Conservation (phyloP, 2,888 invertebrate genomes). For the Agrypnus murinus region DNA sequence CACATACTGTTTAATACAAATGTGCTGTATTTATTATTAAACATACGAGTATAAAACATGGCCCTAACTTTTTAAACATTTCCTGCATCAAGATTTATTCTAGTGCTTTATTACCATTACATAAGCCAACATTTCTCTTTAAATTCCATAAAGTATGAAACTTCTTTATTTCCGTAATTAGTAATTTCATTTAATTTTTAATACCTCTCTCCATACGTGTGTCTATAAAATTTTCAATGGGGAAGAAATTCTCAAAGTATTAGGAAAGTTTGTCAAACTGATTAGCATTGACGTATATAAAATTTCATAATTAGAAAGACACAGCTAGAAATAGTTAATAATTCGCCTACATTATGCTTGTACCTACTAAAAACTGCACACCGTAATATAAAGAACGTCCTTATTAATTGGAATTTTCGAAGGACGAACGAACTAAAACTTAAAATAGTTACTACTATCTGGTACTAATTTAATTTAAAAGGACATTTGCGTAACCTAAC, state of each 20-base stretch:
- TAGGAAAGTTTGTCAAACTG: not conserved
- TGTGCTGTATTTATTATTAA: conserved; percentile 23
- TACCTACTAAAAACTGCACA: not conserved
- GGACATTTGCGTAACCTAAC: too few species aligned
- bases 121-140: too few species aligned
- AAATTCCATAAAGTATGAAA: too few species aligned
- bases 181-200: too few species aligned
- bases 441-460: not conserved
- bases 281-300: conserved; percentile 22
- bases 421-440: not conserved
- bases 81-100: conserved; percentile 19
- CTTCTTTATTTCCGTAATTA: too few species aligned
- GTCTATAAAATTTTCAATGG: too few species aligned
- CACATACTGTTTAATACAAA: conserved; percentile 23
- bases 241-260: not conserved
- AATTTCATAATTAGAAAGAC: conserved; percentile 8
- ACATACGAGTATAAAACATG: too few species aligned
- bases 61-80: conserved; percentile 11
- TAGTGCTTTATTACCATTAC: too few species aligned
- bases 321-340: not conserved
- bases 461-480: too few species aligned
- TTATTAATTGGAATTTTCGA: not conserved
- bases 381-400: not conserved
- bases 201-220: too few species aligned
- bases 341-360: conserved; percentile 6